Percentiles rank a stretch among this genome's conserved stretches.
phyloP scores from a whole-genome alignment of 2,797 vertebrate genomes.

The Muscicapa comitata region DNA sequence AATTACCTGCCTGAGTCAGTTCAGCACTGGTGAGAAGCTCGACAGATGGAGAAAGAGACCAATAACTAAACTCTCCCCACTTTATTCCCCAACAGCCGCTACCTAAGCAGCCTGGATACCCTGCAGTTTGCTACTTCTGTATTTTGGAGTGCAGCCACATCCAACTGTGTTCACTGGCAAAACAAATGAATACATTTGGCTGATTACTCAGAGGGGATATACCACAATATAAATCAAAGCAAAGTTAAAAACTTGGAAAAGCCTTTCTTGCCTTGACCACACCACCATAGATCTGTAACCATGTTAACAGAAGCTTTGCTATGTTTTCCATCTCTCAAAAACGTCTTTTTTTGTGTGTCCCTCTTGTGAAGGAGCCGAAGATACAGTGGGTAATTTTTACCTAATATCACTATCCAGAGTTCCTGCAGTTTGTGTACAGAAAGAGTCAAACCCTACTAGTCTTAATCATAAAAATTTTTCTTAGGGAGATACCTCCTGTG shows the following conservation, averaged over 20 bases:
- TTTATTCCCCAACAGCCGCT: background rate
- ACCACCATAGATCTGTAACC: background rate
- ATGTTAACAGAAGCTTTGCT: background rate
- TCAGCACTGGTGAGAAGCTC: background rate
- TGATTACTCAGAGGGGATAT: conserved; percentile 34
- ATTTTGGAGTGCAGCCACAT: conserved; percentile 45
- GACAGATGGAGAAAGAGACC: conserved; percentile 39
- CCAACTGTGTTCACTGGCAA: conserved; percentile 32
- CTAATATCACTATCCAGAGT: background rate
- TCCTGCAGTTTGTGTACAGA: background rate
- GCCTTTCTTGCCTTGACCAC: background rate
- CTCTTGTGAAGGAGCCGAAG: background rate
- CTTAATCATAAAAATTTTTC: conserved; percentile 3
- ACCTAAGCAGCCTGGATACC: conserved; percentile 10
- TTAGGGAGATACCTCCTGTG: background rate
- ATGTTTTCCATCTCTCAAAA: background rate
- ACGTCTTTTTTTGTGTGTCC: background rate
- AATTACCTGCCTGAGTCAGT: conserved; percentile 3
- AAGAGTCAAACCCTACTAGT: background rate
- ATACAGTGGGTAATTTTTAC: background rate
- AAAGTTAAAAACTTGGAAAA: conserved; percentile 30
- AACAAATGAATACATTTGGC: conserved; percentile 20
- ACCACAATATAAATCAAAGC: conserved; percentile 33
- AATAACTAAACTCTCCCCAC: background rate
- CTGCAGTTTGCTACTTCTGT: conserved; percentile 1